Evolutionary conservation across 2,888 invertebrate species (phyloP).

Genomic region (Thereva unica): DNA sequence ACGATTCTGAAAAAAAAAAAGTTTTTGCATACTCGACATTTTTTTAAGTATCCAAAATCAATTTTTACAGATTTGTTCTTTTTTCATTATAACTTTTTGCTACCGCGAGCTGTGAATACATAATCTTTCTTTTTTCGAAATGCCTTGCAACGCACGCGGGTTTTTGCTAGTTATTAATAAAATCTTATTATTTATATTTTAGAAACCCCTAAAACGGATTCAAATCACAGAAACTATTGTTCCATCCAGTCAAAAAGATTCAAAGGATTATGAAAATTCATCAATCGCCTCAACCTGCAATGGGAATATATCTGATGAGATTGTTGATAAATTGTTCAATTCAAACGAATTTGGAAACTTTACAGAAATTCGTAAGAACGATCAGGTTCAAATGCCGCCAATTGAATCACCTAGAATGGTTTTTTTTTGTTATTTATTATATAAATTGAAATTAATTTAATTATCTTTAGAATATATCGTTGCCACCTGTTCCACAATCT

Average conservation of each 20-base stretch:
- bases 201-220: slow-evolving; percentile 48
- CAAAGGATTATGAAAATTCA: slow-evolving; percentile 46
- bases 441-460: neutral
- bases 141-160: no score
- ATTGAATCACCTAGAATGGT: neutral
- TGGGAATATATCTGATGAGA: slow-evolving; percentile 54
- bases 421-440: neutral
- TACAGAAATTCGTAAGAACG: slow-evolving; percentile 50
- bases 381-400: slow-evolving; percentile 13
- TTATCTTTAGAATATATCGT: slow-evolving; percentile 42
- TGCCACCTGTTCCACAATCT: slow-evolving; percentile 50
- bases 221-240: slow-evolving; percentile 52
- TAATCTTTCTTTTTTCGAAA: no score
- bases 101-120: no score
- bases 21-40: no score
- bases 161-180: no score
- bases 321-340: slow-evolving; percentile 56
- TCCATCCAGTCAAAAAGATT: slow-evolving; percentile 45
- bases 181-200: neutral
- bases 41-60: no score
- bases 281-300: slow-evolving; percentile 37
- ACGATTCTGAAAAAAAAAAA: no score
- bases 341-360: slow-evolving; percentile 52
- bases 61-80: no score
- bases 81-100: no score